Base-by-base conservation (phyloP, 2,888 invertebrate genomes). In the Hirtodrosophila alboralis region DNA sequence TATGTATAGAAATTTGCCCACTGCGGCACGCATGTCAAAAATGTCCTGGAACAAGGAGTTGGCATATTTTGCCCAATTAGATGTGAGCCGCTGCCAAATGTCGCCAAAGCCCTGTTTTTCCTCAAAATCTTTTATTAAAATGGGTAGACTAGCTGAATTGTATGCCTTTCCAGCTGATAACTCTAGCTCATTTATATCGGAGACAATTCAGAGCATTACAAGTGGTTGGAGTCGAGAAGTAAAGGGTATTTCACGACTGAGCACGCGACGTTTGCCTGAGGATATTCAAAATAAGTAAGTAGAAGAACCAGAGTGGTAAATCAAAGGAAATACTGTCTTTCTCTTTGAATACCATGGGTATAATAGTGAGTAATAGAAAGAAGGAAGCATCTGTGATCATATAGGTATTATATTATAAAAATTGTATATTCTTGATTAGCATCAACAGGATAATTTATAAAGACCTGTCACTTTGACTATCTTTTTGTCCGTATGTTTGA, bases 41-140 rank as follows among this genome's bases (percentile, higher is more conserved):
- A 66, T 78, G 69, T 4, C 5, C 9, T 75, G 75, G 76, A 41
- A 66, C 28, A 9, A 8, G 0, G 59, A 77, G 10, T 21, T 75
- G 58, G 72, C 59, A 6, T 12, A 33, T 4, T 66, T 62, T 8
- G 66, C 78, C 4, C 14, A 10, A 13, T 26, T 70, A 4, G 58
- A 70, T n/a, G 49, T 57, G 1, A 49, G 12, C 4, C 60, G 48
- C 0, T 60, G 72, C 10, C 13, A 7, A 0, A 3, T 54, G 0
- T 1, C 2, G 3, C 30, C 38, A 0, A 6, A 27, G 2, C 41
- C 37, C 0, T 40, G 37, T 5, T 44, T 65, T 38, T 53, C 36
- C 9, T 68, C 78, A 1, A 1, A 18, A 1, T 18, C 23, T 0
- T 75, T 47, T 4, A 27, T 27, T 9, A 41, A 23, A 4, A 30